Evolutionary conservation across 2,797 vertebrate genomes (phyloP).

Genomic region (Babyrousa celebensis): DNA sequence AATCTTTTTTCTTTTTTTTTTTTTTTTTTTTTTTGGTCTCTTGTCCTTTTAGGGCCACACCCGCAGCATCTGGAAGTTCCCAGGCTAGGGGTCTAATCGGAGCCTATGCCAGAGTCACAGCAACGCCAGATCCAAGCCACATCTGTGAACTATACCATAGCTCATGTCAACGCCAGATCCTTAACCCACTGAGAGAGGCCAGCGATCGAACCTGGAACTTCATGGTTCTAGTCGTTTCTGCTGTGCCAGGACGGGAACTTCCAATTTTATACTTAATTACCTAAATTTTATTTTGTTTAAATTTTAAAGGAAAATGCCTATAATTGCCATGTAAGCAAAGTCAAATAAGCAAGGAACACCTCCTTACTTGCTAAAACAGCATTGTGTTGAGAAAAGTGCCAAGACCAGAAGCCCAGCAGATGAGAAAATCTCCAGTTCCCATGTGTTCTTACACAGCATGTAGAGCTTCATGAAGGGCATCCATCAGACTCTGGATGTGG

Average conservation of each 20-base stretch:
- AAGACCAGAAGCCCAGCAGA: background rate
- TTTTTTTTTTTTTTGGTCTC: no score
- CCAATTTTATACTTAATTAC: background rate
- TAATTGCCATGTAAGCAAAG: background rate
- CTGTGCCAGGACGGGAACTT: no score
- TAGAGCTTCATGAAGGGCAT: background rate
- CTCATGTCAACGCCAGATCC: no score
- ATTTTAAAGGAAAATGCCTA: constrained; percentile 20
- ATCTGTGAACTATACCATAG: no score
- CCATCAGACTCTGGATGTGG: background rate
- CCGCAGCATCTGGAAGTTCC: no score
- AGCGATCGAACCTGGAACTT: no score
- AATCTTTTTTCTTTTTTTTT: background rate
- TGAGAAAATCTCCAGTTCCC: background rate
- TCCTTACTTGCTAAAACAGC: background rate
- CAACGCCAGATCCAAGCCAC: no score
- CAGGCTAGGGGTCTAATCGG: no score
- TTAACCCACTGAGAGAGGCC: no score
- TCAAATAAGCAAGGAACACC: background rate
- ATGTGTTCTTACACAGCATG: background rate
- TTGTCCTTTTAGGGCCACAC: no score
- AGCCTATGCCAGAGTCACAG: no score
- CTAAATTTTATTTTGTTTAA: background rate
- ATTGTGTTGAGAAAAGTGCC: background rate
- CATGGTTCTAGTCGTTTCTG: no score